Base-by-base conservation (phyloP, 1,140 invertebrate genomes). In the Grapholita molesta region DNA sequence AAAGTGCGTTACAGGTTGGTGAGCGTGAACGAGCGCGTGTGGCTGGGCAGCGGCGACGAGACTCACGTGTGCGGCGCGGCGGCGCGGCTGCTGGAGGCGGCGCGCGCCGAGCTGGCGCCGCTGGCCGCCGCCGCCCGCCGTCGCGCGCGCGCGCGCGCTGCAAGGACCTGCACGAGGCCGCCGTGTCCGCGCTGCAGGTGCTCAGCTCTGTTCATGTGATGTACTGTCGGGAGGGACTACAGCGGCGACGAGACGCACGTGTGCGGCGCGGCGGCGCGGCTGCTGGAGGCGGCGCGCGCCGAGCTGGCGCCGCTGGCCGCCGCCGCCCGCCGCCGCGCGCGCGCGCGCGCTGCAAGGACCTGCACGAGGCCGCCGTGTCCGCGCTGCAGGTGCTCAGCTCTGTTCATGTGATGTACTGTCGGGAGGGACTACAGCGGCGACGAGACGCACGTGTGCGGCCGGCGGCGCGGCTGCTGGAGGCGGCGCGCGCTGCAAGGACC, bases 1-100 rank as follows among this genome's bases (percentile, higher is more conserved):
- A 71, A 69, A 28, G 21, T 73, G 75, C 74, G 67, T 65, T 79
- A 79, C 71, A 95, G 95, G 84, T 92, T 95, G 92, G 94, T 95
- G 76, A 94, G 95, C 28, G 93, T 95, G 76, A 95, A 96, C 81
- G 95, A 96, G 79, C 93, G 95, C 69, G 94, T 95, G 69, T 97
- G 96, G 96, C 89, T 95, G 57, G 94, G 94, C 24, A 94, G 96
- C 90, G 95, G 95, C 18, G 95, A 96, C 79, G 95, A 97, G 88
- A 95, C 95, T 85, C 95, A 96, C 90, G 90, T 96, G 30, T 95
- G 95, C 66, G 93, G 94, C 85, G 95, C 94, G 0, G 94, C 95
- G 25, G 94, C 94, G 35, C 93, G 93, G 77, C 90, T 96, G 75
- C 93, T 96, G 64, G 93, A 93, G 52, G 91, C 93, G 42, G 94